These are phyloP conservation scores for Achlya flavicornis DNA, from an alignment of 2,888 invertebrate genomes.

Conservation along the genomic window DNA sequence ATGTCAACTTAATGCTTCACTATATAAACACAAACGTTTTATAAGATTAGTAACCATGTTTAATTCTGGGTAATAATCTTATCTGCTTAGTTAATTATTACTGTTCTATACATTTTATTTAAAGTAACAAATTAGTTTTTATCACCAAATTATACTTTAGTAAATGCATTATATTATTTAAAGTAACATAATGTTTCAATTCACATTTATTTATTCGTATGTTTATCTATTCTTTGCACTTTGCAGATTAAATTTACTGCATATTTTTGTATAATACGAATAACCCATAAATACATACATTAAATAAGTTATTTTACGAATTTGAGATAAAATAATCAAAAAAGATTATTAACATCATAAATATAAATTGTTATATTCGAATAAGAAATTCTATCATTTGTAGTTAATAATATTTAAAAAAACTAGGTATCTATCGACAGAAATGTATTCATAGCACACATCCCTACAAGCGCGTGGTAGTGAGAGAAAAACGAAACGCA, in stretches of 20 bases:
- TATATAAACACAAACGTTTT: too few species aligned
- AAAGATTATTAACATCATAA: not conserved
- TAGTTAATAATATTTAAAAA: too few species aligned
- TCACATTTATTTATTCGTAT: slow-evolving; percentile 1
- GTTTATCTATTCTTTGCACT: not conserved
- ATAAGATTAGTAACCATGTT: too few species aligned
- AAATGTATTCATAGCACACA: slow-evolving; percentile 6
- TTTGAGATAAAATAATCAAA: not conserved
- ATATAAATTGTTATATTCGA: too few species aligned
- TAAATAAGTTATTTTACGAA: not conserved
- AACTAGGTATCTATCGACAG: not conserved
- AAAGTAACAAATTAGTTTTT: not conserved
- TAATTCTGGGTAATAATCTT: too few species aligned
- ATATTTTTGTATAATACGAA: not conserved
- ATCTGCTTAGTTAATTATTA: too few species aligned
- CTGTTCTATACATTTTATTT: not conserved
- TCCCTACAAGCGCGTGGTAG: not conserved
- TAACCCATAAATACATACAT: not conserved
- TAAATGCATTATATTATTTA: slow-evolving; percentile 3
- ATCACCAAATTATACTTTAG: not conserved
- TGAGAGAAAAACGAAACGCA: slow-evolving; percentile 39
- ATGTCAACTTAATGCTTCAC: too few species aligned
- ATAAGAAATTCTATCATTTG: too few species aligned
- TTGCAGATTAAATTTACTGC: not conserved
- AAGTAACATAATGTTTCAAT: not conserved